These are phyloP conservation scores for Nothobranchius furzeri DNA, from an alignment of 2,113 vertebrate species.

Conservation along the genomic window DNA sequence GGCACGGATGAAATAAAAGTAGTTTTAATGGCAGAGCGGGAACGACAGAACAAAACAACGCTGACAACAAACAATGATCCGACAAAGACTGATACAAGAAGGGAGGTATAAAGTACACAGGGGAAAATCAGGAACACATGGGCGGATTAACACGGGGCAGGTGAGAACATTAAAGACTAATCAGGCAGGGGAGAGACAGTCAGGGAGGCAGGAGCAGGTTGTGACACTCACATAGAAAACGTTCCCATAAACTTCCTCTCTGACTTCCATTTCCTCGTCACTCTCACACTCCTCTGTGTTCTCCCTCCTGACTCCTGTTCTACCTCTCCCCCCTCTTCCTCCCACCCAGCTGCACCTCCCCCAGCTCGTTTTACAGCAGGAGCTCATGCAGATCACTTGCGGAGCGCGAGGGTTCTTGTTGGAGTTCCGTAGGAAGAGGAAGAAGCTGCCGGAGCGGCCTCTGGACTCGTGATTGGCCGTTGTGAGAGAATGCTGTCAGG, in stretches of 20 bases:
- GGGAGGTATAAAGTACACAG: no score
- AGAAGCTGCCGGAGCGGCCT: constrained; percentile 52
- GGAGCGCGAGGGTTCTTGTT: constrained; percentile 30
- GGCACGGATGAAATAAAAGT: no score
- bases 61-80: no score
- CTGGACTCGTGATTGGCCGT: constrained; percentile 66
- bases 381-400: constrained; percentile 77
- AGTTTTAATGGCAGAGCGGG: no score
- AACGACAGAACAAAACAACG: no score
- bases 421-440: constrained; percentile 62
- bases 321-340: constrained; percentile 46
- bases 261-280: constrained; percentile 47
- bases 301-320: constrained; percentile 62
- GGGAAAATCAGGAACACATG: no score
- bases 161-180: no score
- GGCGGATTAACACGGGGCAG: no score
- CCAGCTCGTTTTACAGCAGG: constrained; percentile 89
- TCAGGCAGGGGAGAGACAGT: no score
- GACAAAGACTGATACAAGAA: no score
- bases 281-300: constrained; percentile 41
- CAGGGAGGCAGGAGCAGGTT: no score
- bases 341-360: constrained; percentile 65
- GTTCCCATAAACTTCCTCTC: constrained; percentile 48
- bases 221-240: constrained; percentile 27
- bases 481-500: constrained; percentile 78